Percentiles rank a stretch among this genome's conserved stretches.
phyloP scores from a whole-genome alignment of 1,140 invertebrate species.

The Drosophila takahashii region DNA sequence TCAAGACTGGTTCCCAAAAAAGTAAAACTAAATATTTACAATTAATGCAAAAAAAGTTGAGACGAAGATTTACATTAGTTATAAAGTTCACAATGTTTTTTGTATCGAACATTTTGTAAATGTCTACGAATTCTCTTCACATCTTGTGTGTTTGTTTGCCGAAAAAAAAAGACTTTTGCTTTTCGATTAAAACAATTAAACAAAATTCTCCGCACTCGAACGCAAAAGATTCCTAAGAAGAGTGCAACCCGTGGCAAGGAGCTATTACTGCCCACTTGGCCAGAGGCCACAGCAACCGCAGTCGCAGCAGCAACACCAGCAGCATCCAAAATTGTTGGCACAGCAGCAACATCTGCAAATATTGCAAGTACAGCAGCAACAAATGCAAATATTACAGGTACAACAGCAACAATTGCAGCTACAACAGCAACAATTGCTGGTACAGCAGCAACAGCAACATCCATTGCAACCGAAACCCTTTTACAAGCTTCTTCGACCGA shows the following conservation, averaged over 20 bases:
- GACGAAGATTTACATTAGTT: conserved; percentile 41
- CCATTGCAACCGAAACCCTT: conserved; percentile 27
- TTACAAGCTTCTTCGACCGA: conserved; percentile 57
- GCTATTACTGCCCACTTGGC: conserved; percentile 60
- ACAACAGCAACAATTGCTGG: conserved; percentile 13
- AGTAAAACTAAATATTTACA: conserved; percentile 49
- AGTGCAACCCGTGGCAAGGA: conserved; percentile 52
- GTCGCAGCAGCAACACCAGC: conserved; percentile 24
- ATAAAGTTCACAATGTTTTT: conserved; percentile 27
- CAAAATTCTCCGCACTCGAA: conserved; percentile 28
- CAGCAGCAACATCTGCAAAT: conserved; percentile 29
- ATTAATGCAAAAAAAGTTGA: conserved; percentile 27
- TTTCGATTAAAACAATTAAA: conserved; percentile 28
- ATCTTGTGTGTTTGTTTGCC: conserved; percentile 27
- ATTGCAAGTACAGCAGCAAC: conserved; percentile 9
- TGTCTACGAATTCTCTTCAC: conserved; percentile 29
- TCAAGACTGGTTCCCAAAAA: conserved; percentile 67
- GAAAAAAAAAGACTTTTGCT: conserved; percentile 10
- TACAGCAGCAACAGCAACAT: conserved; percentile 21
- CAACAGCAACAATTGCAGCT: conserved; percentile 23
- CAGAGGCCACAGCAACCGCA: conserved; percentile 9
- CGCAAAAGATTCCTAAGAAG: conserved; percentile 52
- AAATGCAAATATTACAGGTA: too few species aligned
- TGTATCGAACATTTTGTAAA: conserved; percentile 45
- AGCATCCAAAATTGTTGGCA: conserved; percentile 6